These are phyloP conservation scores for Erebia epiphron DNA, from an alignment of 2,888 invertebrate species.

Conservation along the genomic window DNA sequence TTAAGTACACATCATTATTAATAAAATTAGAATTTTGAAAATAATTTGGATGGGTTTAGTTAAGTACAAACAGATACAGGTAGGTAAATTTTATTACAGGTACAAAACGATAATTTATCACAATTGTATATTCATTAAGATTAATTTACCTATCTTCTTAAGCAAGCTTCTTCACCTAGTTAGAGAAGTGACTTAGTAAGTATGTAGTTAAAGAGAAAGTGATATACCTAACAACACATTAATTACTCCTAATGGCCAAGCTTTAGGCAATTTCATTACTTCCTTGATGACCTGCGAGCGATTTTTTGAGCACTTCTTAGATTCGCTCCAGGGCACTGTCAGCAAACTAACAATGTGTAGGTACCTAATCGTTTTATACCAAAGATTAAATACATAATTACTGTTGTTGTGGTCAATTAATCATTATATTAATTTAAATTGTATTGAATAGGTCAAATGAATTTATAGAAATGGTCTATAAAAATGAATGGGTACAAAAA, in stretches of 20 bases:
- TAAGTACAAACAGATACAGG: too few species aligned
- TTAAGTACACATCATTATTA: too few species aligned
- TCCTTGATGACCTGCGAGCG: conserved; percentile 46
- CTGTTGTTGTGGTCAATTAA: conserved; percentile 62
- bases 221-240: conserved; percentile 31
- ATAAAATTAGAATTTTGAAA: too few species aligned
- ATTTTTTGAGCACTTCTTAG: conserved; percentile 52
- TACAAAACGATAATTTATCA: too few species aligned
- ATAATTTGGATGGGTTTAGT: too few species aligned
- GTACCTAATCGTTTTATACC: conserved; percentile 50
- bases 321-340: conserved; percentile 56
- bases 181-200: not conserved
- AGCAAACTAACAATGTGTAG: conserved; percentile 37
- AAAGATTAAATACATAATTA: conserved; percentile 68
- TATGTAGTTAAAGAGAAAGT: conserved; percentile 24
- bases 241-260: conserved; percentile 28
- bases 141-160: too few species aligned
- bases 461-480: conserved; percentile 11
- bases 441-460: conserved; percentile 48
- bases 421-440: conserved; percentile 67
- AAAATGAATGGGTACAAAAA: not conserved
- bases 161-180: not conserved
- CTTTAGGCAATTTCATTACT: conserved; percentile 34
- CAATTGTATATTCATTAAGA: too few species aligned
- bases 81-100: too few species aligned